Percentiles rank a stretch among this genome's conserved stretches.
Evolutionary conservation across 92 coral and sea anemone genomes (phyloP).

Genomic region (Actinernus sp.): DNA sequence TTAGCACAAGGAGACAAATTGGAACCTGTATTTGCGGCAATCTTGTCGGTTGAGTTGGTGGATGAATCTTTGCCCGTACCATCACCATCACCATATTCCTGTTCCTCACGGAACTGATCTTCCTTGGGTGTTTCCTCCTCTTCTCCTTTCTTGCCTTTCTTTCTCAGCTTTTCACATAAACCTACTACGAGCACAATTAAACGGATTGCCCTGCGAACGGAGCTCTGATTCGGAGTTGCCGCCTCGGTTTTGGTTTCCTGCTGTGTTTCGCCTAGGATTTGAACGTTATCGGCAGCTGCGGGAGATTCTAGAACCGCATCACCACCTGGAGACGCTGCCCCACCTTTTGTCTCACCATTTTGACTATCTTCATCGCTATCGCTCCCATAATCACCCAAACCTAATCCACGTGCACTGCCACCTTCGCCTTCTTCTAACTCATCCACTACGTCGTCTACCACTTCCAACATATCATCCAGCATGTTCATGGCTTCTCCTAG

Average conservation of each 20-base stretch:
- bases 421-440: conserved; percentile 63
- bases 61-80: background rate
- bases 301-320: conserved; percentile 22
- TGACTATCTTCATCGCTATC: conserved; percentile 40
- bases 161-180: conserved; percentile 59
- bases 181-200: conserved; percentile 67
- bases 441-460: conserved; percentile 82
- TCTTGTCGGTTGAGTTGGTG: no score
- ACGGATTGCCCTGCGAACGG: conserved; percentile 68
- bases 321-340: conserved; percentile 21
- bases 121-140: conserved; percentile 21
- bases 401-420: conserved; percentile 23
- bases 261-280: conserved; percentile 27
- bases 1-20: conserved; percentile 13
- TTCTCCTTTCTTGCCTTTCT: conserved; percentile 28
- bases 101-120: background rate
- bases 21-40: conserved; percentile 18
- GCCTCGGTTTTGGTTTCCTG: conserved; percentile 24
- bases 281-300: conserved; percentile 26
- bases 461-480: conserved; percentile 74
- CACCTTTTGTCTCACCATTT: conserved; percentile 17
- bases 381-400: conserved; percentile 40
- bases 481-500: conserved; percentile 79
- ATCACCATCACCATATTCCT: conserved; percentile 3
- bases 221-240: conserved; percentile 45